A percentile compares a stretch with the other conserved stretches of the same genome.
phyloP scores from a whole-genome alignment of 1,140 invertebrate genomes.

The Aphelinus atriplicis region DNA sequence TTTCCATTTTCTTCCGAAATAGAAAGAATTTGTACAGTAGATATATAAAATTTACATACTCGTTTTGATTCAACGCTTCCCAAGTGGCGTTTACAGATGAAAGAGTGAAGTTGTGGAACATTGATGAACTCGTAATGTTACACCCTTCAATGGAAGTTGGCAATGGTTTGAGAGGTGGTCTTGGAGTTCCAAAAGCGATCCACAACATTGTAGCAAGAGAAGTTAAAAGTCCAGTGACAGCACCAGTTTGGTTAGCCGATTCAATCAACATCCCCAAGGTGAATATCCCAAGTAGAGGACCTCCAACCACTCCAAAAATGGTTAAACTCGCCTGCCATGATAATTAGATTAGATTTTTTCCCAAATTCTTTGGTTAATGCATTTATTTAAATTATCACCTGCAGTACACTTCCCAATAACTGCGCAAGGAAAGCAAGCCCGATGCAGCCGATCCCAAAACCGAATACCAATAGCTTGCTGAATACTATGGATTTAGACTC shows the following conservation, averaged over 20 bases:
- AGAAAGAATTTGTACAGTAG: too few relatives aligned
- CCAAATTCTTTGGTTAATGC: background rate
- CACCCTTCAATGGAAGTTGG: conserved; percentile 45
- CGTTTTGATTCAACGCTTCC: background rate
- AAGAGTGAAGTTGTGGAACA: background rate
- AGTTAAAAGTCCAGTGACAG: conserved; percentile 71
- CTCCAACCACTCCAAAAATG: conserved; percentile 83
- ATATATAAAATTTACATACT: too few relatives aligned
- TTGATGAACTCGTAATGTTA: background rate
- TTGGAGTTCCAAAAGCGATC: conserved; percentile 87
- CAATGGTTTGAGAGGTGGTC: conserved; percentile 62
- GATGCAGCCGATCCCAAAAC: conserved; percentile 77
- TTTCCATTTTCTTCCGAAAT: too few relatives aligned
- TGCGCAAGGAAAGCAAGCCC: conserved; percentile 80
- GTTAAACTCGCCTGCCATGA: conserved; percentile 74
- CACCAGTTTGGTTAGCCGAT: conserved; percentile 75
- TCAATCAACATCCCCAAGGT: conserved; percentile 80
- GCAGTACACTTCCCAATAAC: conserved; percentile 76
- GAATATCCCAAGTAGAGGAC: conserved; percentile 82
- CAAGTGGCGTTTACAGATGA: background rate
- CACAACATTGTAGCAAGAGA: conserved; percentile 80
- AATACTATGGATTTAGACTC: conserved; percentile 55
- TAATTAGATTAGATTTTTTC: background rate
- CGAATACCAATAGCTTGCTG: conserved; percentile 73
- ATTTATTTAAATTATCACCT: conserved; percentile 40